These are phyloP conservation scores for Lepilemur septentrionalis DNA, from an alignment of 2,797 vertebrate species.

Conservation along the genomic window DNA sequence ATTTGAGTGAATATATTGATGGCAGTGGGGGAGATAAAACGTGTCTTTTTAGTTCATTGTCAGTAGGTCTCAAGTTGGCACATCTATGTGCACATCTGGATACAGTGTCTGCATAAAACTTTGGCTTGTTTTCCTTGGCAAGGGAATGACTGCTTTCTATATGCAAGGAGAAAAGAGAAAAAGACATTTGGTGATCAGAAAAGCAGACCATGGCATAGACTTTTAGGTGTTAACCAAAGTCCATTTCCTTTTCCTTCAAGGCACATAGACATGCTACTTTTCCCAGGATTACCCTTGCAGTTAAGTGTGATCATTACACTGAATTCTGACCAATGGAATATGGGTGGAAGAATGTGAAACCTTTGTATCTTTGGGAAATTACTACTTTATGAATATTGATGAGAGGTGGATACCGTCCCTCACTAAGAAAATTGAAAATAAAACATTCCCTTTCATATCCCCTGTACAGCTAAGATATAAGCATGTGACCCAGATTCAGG, in stretches of 20 bases:
- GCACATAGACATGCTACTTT: neutral
- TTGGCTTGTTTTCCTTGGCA: neutral
- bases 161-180: neutral
- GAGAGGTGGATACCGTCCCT: neutral
- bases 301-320: neutral
- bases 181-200: neutral
- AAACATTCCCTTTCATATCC: neutral
- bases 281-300: neutral
- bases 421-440: neutral
- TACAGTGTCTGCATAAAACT: neutral
- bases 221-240: neutral
- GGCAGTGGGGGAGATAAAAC: neutral
- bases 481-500: neutral
- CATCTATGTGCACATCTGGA: neutral
- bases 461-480: neutral
- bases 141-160: neutral
- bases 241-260: neutral
- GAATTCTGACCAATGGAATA: neutral
- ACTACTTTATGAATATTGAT: neutral
- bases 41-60: neutral
- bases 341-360: neutral
- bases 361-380: neutral
- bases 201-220: neutral
- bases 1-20: neutral
- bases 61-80: neutral